Base-by-base conservation (phyloP, 2,797 vertebrate species). In the Hyperoplus immaculatus region DNA sequence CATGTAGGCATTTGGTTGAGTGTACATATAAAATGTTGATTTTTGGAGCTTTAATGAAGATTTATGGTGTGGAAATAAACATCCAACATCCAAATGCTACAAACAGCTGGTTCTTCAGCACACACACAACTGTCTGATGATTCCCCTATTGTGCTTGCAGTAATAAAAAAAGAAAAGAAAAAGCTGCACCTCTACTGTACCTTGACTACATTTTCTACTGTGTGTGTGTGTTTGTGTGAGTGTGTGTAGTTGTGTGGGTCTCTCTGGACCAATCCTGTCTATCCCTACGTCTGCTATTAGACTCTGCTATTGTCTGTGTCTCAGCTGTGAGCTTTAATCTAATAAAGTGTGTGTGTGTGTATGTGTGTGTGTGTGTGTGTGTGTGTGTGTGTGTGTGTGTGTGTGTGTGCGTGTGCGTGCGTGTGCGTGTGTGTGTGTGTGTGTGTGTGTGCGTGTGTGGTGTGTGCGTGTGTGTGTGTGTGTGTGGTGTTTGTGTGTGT, bases 261-360 rank as follows among this genome's bases (percentile, higher is more conserved):
- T 80, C 75, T 77, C 53, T 78, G 63, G 60, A 53, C 51, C 15
- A 1, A 41, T 75, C 73, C 70, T 71, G 76, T 75, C 54, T 72
- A 29, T 29, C 71, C 58, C 49, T 51, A 54, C 61, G 67, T 80
- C 42, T 72, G 69, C 79, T 75, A 63, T 85, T 81, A 87, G 80
- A 70, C 79, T 42, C 75, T 54, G 54, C 76, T 78, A 79, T 91
- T 90, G 80, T 91, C 86, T 84, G 80, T 86, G 83, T 87, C 72
- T 89, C 79, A 76, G 87, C 82, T 85, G 83, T 85, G 81, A 77
- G 89, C 79, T 89, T 90, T 93, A 91, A 92, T 93, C 88, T 88
- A 88, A 92, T 93, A 90, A 89, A 88, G 78, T 81, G 78, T 78
- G 81, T 85, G 84, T 86, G 59, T 82, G 18, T 83, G 68, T 72